Evolutionary conservation across 2,113 vertebrate species (phyloP), one percentile per base, ranked within the genome.

Genomic region (Rhadina sibilatrix): DNA sequence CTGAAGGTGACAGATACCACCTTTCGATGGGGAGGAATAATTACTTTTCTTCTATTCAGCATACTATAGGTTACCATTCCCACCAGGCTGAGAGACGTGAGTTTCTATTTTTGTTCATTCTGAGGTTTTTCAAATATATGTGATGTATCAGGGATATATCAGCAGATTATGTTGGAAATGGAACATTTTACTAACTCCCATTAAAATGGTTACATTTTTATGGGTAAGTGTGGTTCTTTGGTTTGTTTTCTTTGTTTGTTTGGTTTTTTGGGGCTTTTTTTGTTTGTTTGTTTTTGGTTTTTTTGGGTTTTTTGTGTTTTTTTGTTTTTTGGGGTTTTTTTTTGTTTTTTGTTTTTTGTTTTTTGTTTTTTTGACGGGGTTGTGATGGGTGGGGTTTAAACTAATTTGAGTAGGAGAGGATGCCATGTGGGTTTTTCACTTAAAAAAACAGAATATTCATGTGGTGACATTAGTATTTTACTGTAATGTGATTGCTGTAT

Each of bases 401-500:
- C 38, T 66, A 33, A 38, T 83, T 80, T 63, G 15, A 14, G 23
- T 52, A 17, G 30, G 33, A 70, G 24, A 64, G 38, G 37, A 33
- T 22, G 25, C 10, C 56, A 11, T 82, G 53, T 13, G 12, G 24
- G 24, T 40, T 22, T 94, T 90, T 65, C 24, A n/a, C 9, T 46
- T 61, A 70, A 83, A 70, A 70, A 30, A 76, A 42, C 42, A 54
- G 42, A 53, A 66, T 11, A 40, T 71, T 71, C 12, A 5, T 40
- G 5, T 77, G 6, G 15, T 74, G 15, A 12, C 11, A 44, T 37
- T 52, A 69, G 11, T 23, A 69, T 78, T 82, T 57, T 31, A 72
- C 46, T 61, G 15, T 40, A 40, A 49, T 0, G 0, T 82, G n/a
- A 6, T 12, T 78, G 8, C 31, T 74, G 4, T 37, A 10, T 52